Evolutionary conservation across 2,113 vertebrate species (phyloP).

Genomic region (Ammospiza caudacuta): DNA sequence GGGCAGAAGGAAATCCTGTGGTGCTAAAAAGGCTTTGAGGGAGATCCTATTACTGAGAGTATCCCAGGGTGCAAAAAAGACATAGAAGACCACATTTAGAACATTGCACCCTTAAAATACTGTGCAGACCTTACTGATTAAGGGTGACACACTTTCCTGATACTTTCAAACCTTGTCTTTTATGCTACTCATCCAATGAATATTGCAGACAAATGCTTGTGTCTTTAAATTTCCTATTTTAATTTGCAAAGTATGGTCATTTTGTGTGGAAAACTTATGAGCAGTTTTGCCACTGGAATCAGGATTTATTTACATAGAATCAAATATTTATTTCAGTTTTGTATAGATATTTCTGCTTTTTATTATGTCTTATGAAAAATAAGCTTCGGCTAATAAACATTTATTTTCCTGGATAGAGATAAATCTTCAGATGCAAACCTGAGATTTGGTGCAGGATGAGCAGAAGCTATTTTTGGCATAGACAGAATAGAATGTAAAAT

Average conservation of each 20-base stretch:
- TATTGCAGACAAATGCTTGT: neutral
- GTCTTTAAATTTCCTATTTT: neutral
- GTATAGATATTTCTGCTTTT: neutral
- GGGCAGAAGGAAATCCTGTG: constrained; percentile 1
- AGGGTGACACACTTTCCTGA: neutral
- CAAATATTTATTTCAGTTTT: neutral
- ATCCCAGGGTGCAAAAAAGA: neutral
- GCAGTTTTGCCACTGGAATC: neutral
- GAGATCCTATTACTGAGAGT: neutral
- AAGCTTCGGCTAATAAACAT: neutral
- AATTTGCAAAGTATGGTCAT: neutral
- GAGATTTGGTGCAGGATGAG: neutral
- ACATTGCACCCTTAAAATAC: neutral
- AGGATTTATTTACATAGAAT: neutral
- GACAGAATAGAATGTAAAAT: neutral
- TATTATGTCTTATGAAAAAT: neutral
- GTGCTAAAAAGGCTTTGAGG: constrained; percentile 43
- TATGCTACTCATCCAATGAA: neutral
- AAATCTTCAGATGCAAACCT: neutral
- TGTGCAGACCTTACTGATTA: neutral
- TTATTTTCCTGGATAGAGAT: neutral
- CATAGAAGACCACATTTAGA: neutral
- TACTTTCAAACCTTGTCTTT: neutral
- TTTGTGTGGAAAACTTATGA: neutral
- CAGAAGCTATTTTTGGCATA: neutral